phyloP scores from a whole-genome alignment of 2,888 invertebrate species.

The Liposcelis brunnea region DNA sequence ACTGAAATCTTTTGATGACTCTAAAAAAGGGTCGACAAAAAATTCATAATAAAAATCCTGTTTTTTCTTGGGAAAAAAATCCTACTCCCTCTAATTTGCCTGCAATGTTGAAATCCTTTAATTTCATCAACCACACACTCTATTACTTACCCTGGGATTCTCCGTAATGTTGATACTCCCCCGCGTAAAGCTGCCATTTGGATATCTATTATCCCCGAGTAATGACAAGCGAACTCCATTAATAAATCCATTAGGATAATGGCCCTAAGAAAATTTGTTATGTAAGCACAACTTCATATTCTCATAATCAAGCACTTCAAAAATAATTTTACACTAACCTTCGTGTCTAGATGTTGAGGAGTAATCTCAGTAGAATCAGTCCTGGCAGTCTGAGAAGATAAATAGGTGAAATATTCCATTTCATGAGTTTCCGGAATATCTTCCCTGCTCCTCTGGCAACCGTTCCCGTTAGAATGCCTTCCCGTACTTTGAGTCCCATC shows the following conservation, averaged over 20 bases:
- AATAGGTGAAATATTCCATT: constrained; percentile 23
- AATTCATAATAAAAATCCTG: too few relatives aligned
- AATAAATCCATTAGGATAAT: constrained; percentile 32
- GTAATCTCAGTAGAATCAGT: too few relatives aligned
- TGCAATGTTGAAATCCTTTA: too few relatives aligned
- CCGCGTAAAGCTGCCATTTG: constrained; percentile 16
- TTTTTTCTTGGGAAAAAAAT: too few relatives aligned
- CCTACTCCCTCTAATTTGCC: too few relatives aligned
- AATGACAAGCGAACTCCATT: constrained; percentile 33
- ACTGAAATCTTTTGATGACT: too few relatives aligned
- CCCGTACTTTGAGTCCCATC: not conserved
- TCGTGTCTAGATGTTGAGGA: constrained; percentile 31
- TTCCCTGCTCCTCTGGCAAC: constrained; percentile 20
- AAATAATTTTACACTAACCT: constrained; percentile 30
- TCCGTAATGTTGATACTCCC: constrained; percentile 37
- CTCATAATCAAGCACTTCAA: constrained; percentile 4
- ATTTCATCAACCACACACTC: too few relatives aligned
- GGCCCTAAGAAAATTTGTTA: constrained; percentile 22
- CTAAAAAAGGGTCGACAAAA: too few relatives aligned
- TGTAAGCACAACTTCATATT: constrained; percentile 8
- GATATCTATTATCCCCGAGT: constrained; percentile 30
- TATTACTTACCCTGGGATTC: constrained; percentile 43
- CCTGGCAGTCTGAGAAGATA: too few relatives aligned
- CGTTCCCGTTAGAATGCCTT: constrained; percentile 8
- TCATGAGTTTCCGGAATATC: constrained; percentile 21